Conservation (phyloP, 2,888 invertebrate species). For the Drosophila meridionalis region DNA sequence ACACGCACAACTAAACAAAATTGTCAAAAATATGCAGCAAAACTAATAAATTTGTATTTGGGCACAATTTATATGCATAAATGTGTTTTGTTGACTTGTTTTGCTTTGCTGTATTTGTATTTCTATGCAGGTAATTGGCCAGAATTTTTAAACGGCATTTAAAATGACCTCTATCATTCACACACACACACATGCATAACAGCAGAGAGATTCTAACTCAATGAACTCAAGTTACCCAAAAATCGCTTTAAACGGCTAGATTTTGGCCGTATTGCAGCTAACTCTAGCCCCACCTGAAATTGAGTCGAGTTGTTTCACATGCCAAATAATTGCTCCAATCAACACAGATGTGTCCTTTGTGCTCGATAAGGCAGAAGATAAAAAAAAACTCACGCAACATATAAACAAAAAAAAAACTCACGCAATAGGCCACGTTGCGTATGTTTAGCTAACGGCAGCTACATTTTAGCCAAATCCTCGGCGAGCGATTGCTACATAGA, state of each 20-base stretch:
- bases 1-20: not conserved
- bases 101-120: not conserved
- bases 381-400: not conserved
- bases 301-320: not conserved
- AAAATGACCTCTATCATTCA: slow-evolving; percentile 15
- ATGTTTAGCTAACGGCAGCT: not conserved
- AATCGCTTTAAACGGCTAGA: not conserved
- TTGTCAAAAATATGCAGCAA: slow-evolving; percentile 30
- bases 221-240: not conserved
- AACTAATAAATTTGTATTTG: slow-evolving; percentile 48
- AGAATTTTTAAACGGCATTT: slow-evolving; percentile 33
- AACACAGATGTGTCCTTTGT: not conserved
- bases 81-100: slow-evolving; percentile 1
- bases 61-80: slow-evolving; percentile 26
- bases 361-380: not conserved
- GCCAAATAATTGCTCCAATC: not conserved
- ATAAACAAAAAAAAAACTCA: not conserved
- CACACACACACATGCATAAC: slow-evolving; percentile 9
- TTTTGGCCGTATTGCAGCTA: not conserved
- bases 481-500: not conserved
- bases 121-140: slow-evolving; percentile 19
- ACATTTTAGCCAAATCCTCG: not conserved
- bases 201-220: not conserved
- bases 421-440: not conserved
- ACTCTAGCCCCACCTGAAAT: not conserved